phyloP scores from a whole-genome alignment of 2,113 vertebrate species.

The Pimephales promelas region DNA sequence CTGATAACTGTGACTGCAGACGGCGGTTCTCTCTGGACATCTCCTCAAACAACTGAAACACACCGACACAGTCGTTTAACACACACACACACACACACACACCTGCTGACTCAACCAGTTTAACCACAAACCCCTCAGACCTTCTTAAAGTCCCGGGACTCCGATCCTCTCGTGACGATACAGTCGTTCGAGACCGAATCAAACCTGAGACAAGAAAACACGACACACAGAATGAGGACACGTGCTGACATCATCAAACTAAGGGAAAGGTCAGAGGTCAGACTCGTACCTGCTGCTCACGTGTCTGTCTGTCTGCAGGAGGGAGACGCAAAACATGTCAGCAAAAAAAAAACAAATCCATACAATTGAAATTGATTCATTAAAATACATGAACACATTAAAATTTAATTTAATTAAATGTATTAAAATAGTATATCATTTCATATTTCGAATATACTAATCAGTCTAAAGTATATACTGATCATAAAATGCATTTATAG shows the following conservation, averaged over 20 bases:
- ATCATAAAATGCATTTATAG: too few species aligned
- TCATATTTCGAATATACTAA: too few species aligned
- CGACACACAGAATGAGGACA: conserved; percentile 45
- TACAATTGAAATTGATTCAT: too few species aligned
- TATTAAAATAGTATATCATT: too few species aligned
- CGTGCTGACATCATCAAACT: neutral
- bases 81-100: neutral
- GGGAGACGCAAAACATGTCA: conserved; percentile 14
- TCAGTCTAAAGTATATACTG: too few species aligned
- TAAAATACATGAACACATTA: too few species aligned
- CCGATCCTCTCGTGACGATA: conserved; percentile 62
- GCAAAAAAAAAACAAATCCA: neutral
- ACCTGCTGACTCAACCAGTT: neutral
- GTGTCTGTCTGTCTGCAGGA: conserved; percentile 65
- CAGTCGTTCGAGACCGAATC: conserved; percentile 64
- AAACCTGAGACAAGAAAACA: conserved; percentile 60
- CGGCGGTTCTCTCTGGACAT: conserved; percentile 78
- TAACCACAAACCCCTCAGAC: conserved; percentile 56
- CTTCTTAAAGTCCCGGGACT: conserved; percentile 79
- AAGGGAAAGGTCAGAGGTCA: conserved; percentile 49
- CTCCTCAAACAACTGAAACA: conserved; percentile 76
- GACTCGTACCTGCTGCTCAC: conserved; percentile 71
- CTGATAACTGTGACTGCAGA: conserved; percentile 81
- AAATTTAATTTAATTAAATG: too few species aligned
- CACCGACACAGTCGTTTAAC: conserved; percentile 14